A percentile compares a stretch with the other conserved stretches of the same genome.
Conservation (phyloP, 1,140 invertebrate genomes). For the Pseudomyrmex sp. region DNA sequence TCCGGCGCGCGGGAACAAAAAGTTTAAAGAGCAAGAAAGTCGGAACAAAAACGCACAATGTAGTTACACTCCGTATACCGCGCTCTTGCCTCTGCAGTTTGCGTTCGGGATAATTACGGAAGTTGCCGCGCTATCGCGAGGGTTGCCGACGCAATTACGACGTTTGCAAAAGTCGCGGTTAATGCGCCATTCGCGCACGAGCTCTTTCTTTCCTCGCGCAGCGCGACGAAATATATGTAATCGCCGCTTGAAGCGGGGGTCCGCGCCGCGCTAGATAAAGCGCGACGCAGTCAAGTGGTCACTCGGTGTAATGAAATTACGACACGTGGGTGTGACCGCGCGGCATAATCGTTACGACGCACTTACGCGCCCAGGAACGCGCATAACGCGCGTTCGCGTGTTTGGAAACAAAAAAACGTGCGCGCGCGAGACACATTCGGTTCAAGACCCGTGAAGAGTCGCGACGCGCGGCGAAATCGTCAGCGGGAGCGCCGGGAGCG, state of each 20-base stretch:
- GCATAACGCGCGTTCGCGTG: too few relatives aligned
- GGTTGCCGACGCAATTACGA: constrained; percentile 10
- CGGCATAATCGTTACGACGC: too few relatives aligned
- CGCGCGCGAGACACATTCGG: too few relatives aligned
- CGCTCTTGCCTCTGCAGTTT: neutral
- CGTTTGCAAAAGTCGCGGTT: constrained; percentile 13
- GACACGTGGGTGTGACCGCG: too few relatives aligned
- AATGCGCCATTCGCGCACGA: neutral
- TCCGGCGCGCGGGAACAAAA: neutral
- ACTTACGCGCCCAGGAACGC: too few relatives aligned
- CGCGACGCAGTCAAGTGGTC: neutral
- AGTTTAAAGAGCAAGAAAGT: neutral
- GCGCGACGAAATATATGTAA: constrained; percentile 35
- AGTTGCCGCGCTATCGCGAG: constrained; percentile 22
- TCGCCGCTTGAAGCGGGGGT: neutral
- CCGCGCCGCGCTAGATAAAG: constrained; percentile 25
- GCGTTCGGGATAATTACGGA: constrained; percentile 43
- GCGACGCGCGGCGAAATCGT: too few relatives aligned
- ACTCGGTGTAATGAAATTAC: constrained; percentile 6
- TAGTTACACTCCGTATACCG: too few relatives aligned
- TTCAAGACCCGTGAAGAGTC: too few relatives aligned
- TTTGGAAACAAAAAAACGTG: too few relatives aligned
- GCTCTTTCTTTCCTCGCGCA: neutral
- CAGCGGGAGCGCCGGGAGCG: too few relatives aligned
- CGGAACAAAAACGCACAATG: too few relatives aligned